These are phyloP conservation scores for Exocentrus adspersus DNA, from an alignment of 2,888 invertebrate species.

Conservation along the genomic window DNA sequence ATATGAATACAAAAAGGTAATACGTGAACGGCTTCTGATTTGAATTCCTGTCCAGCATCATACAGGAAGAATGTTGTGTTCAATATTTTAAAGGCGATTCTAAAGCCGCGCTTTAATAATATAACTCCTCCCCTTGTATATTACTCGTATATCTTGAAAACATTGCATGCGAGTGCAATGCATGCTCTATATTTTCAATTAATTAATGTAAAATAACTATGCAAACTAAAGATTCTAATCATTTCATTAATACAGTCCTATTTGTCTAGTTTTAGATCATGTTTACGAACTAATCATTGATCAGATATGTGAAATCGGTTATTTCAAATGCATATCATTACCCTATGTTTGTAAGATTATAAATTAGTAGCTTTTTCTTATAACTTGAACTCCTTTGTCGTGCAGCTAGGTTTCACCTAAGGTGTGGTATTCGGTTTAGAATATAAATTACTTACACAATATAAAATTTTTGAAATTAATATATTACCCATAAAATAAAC, in stretches of 20 bases:
- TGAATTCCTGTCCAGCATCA: background rate
- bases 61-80: background rate
- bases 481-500: conserved; percentile 13
- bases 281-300: conserved; percentile 46
- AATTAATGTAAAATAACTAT: conserved; percentile 53
- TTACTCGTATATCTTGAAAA: conserved; percentile 23
- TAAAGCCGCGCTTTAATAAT: conserved; percentile 14
- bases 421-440: conserved; percentile 9
- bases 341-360: conserved; percentile 6
- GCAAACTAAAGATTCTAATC: conserved; percentile 50
- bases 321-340: conserved; percentile 34
- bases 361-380: conserved; percentile 20
- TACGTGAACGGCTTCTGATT: background rate
- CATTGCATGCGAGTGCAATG: conserved; percentile 35
- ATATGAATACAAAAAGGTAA: background rate
- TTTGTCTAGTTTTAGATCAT: conserved; percentile 49
- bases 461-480: conserved; percentile 17
- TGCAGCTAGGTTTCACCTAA: background rate
- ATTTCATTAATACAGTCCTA: conserved; percentile 45
- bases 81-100: conserved; percentile 7
- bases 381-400: background rate
- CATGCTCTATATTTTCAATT: conserved; percentile 52
- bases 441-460: conserved; percentile 12
- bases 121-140: conserved; percentile 27
- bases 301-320: conserved; percentile 44